phyloP scores from a whole-genome alignment of 35 echinoderm and acorn worm genomes.

The Amphiura filiformis region DNA sequence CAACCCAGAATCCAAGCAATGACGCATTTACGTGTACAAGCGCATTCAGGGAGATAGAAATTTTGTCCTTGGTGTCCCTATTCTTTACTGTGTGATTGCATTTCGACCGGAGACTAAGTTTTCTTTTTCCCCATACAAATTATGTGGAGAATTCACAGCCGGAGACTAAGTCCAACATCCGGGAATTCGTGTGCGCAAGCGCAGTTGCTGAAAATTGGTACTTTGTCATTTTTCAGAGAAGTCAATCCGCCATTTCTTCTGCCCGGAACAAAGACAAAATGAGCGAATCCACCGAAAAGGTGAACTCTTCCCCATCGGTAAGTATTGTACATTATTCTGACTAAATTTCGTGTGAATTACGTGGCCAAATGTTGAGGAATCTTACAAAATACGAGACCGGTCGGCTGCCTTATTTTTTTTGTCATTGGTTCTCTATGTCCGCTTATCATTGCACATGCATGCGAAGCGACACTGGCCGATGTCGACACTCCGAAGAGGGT shows the following conservation, averaged over 20 bases:
- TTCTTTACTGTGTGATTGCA: neutral
- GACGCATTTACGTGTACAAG: neutral
- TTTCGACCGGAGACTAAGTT: neutral
- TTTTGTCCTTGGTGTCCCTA: neutral
- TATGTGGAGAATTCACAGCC: neutral
- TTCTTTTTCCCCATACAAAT: neutral
- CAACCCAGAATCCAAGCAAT: too few relatives aligned
- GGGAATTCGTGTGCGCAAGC: slow-evolving; percentile 32
- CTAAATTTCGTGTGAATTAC: neutral
- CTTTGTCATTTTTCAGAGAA: slow-evolving; percentile 27
- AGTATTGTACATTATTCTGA: neutral
- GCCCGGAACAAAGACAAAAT: slow-evolving; percentile 26
- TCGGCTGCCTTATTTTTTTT: neutral
- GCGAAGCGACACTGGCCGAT: neutral
- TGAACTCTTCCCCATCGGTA: slow-evolving; percentile 4
- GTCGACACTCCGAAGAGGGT: too few relatives aligned
- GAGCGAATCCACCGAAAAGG: neutral
- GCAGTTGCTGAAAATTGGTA: slow-evolving; percentile 38
- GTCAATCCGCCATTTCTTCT: slow-evolving; percentile 30
- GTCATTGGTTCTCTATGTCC: neutral
- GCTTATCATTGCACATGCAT: neutral
- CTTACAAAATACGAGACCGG: neutral
- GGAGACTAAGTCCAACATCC: slow-evolving; percentile 28
- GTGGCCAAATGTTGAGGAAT: neutral
- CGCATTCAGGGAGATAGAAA: neutral